Percentiles rank a stretch among this genome's conserved stretches.
phyloP scores from a whole-genome alignment of 1,140 invertebrate genomes.

The Magallana ariakensis region DNA sequence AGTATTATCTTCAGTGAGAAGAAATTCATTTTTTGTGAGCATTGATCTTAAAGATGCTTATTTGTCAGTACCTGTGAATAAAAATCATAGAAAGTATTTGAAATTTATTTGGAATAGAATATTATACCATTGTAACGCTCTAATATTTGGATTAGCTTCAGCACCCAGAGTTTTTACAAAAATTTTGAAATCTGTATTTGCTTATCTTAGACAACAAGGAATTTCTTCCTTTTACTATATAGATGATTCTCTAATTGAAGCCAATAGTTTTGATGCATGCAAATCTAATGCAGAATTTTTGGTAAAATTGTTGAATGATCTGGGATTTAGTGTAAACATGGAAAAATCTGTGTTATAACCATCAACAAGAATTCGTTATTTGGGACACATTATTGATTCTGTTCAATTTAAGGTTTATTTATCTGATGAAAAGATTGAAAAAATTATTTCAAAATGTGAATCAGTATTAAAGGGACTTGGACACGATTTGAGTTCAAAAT shows the following conservation, averaged over 20 bases:
- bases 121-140: too few species aligned
- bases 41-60: too few species aligned
- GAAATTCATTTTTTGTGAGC: too few species aligned
- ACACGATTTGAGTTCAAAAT: too few species aligned
- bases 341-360: not conserved
- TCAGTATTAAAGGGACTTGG: too few species aligned
- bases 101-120: not conserved
- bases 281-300: not conserved
- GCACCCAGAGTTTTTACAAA: not conserved
- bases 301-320: not conserved
- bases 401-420: not conserved
- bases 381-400: not conserved
- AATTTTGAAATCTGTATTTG: not conserved
- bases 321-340: not conserved
- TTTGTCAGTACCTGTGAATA: too few species aligned
- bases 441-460: too few species aligned
- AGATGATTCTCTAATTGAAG: not conserved
- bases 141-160: not conserved
- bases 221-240: not conserved
- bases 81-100: not conserved
- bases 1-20: too few species aligned
- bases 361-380: not conserved
- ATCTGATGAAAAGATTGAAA: not conserved
- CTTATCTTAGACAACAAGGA: not conserved
- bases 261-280: not conserved